Base-by-base conservation (phyloP, 2,888 invertebrate genomes). In the Drosophila aldrichi region DNA sequence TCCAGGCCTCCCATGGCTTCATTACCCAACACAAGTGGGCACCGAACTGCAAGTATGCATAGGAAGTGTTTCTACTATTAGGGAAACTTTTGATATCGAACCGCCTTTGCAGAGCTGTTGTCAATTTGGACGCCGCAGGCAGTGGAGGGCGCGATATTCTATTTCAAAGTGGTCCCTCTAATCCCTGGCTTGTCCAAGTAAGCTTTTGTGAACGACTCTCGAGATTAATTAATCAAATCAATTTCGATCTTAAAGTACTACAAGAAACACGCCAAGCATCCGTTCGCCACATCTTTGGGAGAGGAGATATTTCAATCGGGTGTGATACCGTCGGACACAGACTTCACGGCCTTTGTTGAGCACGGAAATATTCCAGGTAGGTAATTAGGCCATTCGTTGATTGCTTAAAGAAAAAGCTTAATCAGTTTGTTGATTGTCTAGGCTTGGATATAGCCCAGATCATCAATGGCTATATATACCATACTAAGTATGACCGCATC, bases 141-240 rank as follows among this genome's bases (percentile, higher is more conserved):
- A 36, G 36, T 6, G 14, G 36, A 36, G 36, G 36, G 6, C 14
- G 36, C 16, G 36, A 36, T 36, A 16, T 96, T 59, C 93, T 99
- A 16, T 99, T 99, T 91, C 98, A 98, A 94, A 95, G 96, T 52
- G 96, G 96, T 1, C 97, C 97, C 2, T 93, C 94, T 41, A 95
- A 95, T 88, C 94, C 96, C 0, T 95, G 96, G 93, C 92, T 97
- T 0, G 92, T 96, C 65, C 92, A 94, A 38, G 94, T 95, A 64
- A 77, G 77, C 10, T 6, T 10, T 6, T 32, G 32, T 10, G 29
- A 9, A 6, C 14, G 9, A 20, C 10, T 12, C 43, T 32, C 14
- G 6, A 36, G 12, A 38, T n/a, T 12, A 4, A 3, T 38, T 32
- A 6, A 32, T 32, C 12, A 18, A 5, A 32, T 18, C 14, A 3